Evolutionary conservation across 2,888 invertebrate genomes (phyloP), one percentile per base, ranked within the genome.

Genomic region (Agonopterix heracliana): DNA sequence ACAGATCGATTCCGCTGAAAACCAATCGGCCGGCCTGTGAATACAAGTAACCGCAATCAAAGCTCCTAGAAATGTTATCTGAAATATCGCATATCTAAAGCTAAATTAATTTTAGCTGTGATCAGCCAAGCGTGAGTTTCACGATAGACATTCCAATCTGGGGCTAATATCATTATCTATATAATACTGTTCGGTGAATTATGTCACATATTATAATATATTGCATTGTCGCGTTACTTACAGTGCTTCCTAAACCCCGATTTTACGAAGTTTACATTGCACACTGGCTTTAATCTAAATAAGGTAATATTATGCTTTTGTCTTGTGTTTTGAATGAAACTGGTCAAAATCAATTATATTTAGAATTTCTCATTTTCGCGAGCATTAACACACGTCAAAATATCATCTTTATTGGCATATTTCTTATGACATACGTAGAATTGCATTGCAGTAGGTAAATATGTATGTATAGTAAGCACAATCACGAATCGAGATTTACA

Each of bases 61-160:
- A 26, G 26, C 61, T 61, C 63, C 57, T 66, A 63, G 63, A 64
- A 26, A 26, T 26, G 26, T 26, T 65, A 68, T 58, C 64, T 59
- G 51, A 54, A 44, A 47, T 54, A 60, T 50, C 54, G 58, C 59
- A 63, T 66, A 65, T 71, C 75, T 68, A 68, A 64, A 74, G 68
- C 77, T 78, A 80, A 83, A 84, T 84, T 82, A 85, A 85, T 86
- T 81, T 81, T 76, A 76, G 66, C 73, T 72, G 70, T 77, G 81
- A 76, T 71, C 84, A 78, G 63, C 75, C 71, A 66, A 76, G 71
- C 78, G 77, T 74, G 63, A 79, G 67, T 64, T 62, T 67, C 70
- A 69, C 76, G 79, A 81, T 82, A 85, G 79, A 81, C 78, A 76
- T 71, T 71, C 68, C 66, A 63, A 83, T 81, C 81, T 81, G 67